Conservation (phyloP, 2,888 invertebrate species). For the Eristalis tenax region DNA sequence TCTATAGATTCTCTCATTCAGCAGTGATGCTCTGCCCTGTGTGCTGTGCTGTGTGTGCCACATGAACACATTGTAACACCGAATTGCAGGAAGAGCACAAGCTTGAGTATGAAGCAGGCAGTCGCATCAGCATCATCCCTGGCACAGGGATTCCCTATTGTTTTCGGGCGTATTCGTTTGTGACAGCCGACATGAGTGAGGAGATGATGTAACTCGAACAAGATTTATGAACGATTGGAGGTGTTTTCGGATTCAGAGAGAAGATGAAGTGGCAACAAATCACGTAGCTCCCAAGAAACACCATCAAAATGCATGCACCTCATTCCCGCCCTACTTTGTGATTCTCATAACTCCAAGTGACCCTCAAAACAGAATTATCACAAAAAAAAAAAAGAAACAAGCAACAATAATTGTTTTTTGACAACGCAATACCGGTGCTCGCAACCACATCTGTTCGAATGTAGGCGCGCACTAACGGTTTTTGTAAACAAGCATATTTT, state of each 20-base stretch:
- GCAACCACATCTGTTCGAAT: too few relatives aligned
- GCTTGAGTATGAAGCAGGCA: neutral
- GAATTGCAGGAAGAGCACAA: conserved; percentile 12
- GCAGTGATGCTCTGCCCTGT: neutral
- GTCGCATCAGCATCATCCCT: neutral
- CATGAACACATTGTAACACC: conserved; percentile 44
- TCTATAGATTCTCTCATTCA: conserved; percentile 25
- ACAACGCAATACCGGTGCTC: too few relatives aligned
- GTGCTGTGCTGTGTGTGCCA: conserved; percentile 4
- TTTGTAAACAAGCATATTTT: too few relatives aligned
- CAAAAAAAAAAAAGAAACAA: too few relatives aligned
- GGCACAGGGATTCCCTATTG: conserved; percentile 21
- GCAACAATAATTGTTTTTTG: too few relatives aligned
- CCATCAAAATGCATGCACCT: too few relatives aligned
- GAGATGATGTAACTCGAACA: conserved; percentile 13
- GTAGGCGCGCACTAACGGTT: too few relatives aligned
- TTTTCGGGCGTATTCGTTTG: conserved; percentile 6
- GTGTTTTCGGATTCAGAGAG: conserved; percentile 14
- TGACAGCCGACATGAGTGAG: conserved; percentile 21
- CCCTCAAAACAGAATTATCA: too few relatives aligned
- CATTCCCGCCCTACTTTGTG: too few relatives aligned
- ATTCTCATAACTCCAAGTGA: too few relatives aligned
- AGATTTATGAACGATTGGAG: conserved; percentile 29
- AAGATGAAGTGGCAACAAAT: too few relatives aligned
- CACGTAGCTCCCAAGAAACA: too few relatives aligned